phyloP scores from a whole-genome alignment of 1,140 invertebrate genomes.

The Chelonus insularis region DNA sequence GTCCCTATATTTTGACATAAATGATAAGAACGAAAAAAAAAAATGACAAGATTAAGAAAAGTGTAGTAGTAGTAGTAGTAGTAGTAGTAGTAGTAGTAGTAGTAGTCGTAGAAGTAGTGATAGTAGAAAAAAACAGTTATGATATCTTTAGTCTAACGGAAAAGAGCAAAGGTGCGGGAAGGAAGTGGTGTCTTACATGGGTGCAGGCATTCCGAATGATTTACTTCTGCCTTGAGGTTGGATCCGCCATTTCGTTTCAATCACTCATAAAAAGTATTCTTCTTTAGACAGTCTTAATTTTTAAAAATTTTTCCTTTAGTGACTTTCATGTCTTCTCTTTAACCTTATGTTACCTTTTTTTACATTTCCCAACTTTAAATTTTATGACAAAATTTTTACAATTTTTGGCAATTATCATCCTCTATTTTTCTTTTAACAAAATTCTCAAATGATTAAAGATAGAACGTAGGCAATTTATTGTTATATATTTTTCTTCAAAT shows the following conservation, averaged over 20 bases:
- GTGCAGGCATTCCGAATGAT: constrained; percentile 47
- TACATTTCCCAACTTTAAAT: too few species aligned
- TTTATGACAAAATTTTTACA: too few species aligned
- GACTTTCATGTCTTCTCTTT: background rate
- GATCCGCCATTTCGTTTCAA: constrained; percentile 57
- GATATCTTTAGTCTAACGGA: background rate
- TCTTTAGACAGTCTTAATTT: constrained; percentile 25
- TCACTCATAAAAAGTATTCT: constrained; percentile 57
- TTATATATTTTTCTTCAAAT: too few species aligned
- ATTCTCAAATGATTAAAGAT: too few species aligned
- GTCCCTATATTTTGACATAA: constrained; percentile 15
- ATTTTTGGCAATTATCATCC: too few species aligned
- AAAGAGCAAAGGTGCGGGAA: constrained; percentile 9
- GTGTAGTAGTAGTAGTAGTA: too few species aligned
- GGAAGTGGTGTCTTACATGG: constrained; percentile 22
- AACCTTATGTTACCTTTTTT: background rate
- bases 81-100: too few species aligned
- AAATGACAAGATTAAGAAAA: background rate
- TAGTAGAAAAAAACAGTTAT: constrained; percentile 5
- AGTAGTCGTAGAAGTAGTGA: too few species aligned
- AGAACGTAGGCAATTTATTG: too few species aligned
- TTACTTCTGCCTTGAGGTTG: constrained; percentile 52
- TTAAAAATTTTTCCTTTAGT: constrained; percentile 2
- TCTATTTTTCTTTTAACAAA: too few species aligned
- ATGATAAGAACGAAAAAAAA: constrained; percentile 6